Evolutionary conservation across 2,888 invertebrate genomes (phyloP), one percentile per base, ranked within the genome.

Genomic region (Epirrita christyi): DNA sequence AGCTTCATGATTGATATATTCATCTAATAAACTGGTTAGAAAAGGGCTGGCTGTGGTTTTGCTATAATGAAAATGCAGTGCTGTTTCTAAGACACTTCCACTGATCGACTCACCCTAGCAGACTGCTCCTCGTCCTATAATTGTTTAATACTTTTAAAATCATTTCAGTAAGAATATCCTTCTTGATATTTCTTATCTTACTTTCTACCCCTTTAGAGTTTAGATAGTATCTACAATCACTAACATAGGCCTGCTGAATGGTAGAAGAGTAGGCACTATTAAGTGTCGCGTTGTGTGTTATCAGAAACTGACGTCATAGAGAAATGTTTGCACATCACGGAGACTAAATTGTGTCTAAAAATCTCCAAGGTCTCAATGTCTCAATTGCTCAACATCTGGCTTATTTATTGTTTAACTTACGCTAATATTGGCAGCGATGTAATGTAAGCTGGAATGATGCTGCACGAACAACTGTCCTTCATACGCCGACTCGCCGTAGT

Each of bases 401-500:
- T 36, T 36, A 10, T 10, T 36, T 36, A 3, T 36, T 36, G 34
- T 28, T 21, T 36, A 36, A 86, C 93, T 88, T 80, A 95, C 95
- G 72, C 94, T 94, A 51, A 93, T 92, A 71, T 94, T 93, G 50
- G 94, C 94, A 48, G 95, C 96, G 70, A 97, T 96, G 73, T 97
- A 98, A 69, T 95, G 95, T 27, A 98, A 92, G 62, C 94, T 95
- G 49, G 94, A 88, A 21, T 97, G 96, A 81, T 97, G 97, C n/a
- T 93, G 89, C 5, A 98, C 94, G 72, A 95, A 96, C 15, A 98
- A 78, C 72, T 96, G 95, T 0, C 97, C 95, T 82, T 98, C 97
- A 75, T 98, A 98, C 0, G 98, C 98, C 0, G 98, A 96, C 79
- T 99, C 98, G 0, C 95, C 96, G 15, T 93, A 81, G 83, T 99